Percentiles rank a stretch among this genome's conserved stretches.
Evolutionary conservation across 64 coral and sea anemone genomes (phyloP).

Genomic region (Actinia tenebrosa): DNA sequence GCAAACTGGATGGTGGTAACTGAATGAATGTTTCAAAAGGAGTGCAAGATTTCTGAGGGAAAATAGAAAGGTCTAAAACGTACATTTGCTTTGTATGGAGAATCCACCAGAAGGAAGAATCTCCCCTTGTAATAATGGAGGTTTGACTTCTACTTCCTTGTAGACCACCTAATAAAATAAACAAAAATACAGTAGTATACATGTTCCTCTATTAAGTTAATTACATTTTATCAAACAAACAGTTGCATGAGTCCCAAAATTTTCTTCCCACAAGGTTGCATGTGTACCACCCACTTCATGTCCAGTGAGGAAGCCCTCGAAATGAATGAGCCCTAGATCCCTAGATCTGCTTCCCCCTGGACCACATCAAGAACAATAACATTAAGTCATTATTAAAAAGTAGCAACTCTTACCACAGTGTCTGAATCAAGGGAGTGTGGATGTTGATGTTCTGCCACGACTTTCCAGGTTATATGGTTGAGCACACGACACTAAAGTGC

Average conservation of each 20-base stretch:
- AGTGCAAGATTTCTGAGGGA: too few species aligned
- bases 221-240: background rate
- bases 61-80: background rate
- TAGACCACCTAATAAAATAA: constrained; percentile 70
- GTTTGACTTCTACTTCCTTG: constrained; percentile 87
- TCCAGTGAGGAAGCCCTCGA: too few species aligned
- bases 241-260: background rate
- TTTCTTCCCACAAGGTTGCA: too few species aligned
- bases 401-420: constrained; percentile 51
- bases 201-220: background rate
- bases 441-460: constrained; percentile 87
- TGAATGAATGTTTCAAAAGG: too few species aligned
- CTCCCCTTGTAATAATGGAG: constrained; percentile 75
- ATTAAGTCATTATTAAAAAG: background rate
- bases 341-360: too few species aligned
- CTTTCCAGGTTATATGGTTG: constrained; percentile 96
- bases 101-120: constrained; percentile 83
- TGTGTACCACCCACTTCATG: too few species aligned
- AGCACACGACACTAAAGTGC: constrained; percentile 76
- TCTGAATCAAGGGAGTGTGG: constrained; percentile 53
- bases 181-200: background rate
- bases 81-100: constrained; percentile 93
- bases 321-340: too few species aligned
- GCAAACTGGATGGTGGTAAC: too few species aligned
- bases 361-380: too few species aligned